Percentiles rank a stretch among this genome's conserved stretches.
Evolutionary conservation across 2,797 vertebrate genomes (phyloP).

Genomic region (Mormyrus proboscirostris): DNA sequence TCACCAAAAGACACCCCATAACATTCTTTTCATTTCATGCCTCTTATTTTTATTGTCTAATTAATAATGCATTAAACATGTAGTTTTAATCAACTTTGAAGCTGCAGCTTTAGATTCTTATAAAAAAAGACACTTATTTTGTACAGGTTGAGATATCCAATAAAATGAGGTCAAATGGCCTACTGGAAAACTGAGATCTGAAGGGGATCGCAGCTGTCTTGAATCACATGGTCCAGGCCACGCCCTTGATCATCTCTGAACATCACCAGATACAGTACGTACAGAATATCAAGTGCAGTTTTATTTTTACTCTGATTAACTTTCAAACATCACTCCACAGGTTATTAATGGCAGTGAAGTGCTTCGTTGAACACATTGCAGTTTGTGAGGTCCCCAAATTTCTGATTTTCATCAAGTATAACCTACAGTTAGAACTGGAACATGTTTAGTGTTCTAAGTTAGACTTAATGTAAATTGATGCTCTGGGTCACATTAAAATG

Average conservation of each 20-base stretch:
- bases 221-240: background rate
- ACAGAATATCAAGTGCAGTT: background rate
- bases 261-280: background rate
- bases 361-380: background rate
- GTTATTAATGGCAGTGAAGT: background rate
- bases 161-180: background rate
- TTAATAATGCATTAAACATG: background rate
- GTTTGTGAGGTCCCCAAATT: background rate
- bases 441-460: background rate
- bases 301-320: background rate
- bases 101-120: background rate
- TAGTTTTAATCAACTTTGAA: background rate
- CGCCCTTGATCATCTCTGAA: background rate
- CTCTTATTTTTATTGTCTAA: background rate
- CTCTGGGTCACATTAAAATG: background rate
- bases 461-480: background rate
- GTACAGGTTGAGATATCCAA: background rate
- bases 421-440: background rate
- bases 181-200: background rate
- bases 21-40: background rate
- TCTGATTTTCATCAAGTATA: background rate
- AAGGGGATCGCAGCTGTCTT: background rate
- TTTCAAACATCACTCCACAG: background rate
- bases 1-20: background rate
- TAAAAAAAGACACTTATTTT: background rate